A percentile compares a stretch with the other conserved stretches of the same genome.
phyloP scores from a whole-genome alignment of 2,797 vertebrate genomes.

The Chromis chromis region DNA sequence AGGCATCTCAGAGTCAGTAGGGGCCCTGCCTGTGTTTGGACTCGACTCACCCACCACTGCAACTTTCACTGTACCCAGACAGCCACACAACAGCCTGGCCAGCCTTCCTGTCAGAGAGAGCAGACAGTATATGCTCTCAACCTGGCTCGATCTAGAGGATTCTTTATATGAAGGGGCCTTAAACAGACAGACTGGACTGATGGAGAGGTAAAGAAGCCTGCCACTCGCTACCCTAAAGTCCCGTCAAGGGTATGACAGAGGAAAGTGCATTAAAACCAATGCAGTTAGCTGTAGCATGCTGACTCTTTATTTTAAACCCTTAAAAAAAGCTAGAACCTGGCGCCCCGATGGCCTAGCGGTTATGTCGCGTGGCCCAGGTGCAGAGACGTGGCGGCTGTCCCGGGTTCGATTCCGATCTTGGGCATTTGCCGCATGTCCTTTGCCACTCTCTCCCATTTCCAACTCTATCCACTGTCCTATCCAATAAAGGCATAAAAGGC shows the following conservation, averaged over 20 bases:
- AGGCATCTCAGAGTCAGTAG: slow-evolving; percentile 64
- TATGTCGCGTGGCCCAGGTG: no score
- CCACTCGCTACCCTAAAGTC: not conserved
- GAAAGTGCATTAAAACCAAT: not conserved
- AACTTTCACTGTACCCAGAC: slow-evolving; percentile 60
- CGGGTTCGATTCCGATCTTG: no score
- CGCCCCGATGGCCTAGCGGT: no score
- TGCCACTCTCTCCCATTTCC: no score
- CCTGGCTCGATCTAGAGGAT: slow-evolving; percentile 52
- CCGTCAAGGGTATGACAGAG: not conserved
- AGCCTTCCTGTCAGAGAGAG: slow-evolving; percentile 58
- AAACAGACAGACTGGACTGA: slow-evolving; percentile 14
- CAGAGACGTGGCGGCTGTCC: no score
- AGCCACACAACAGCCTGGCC: slow-evolving; percentile 56
- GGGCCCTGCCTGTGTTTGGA: slow-evolving; percentile 77
- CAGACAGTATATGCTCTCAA: slow-evolving; percentile 46
- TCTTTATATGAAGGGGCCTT: slow-evolving; percentile 39
- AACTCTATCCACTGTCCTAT: no score
- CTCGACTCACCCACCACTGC: slow-evolving; percentile 64
- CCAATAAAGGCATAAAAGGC: no score
- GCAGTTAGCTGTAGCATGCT: not conserved
- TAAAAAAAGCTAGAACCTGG: no score
- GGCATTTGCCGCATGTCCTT: no score
- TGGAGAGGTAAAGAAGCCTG: slow-evolving; percentile 21
- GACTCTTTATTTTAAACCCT: no score